A percentile compares a stretch with the other conserved stretches of the same genome.
These are phyloP conservation scores for Moxostoma hubbsi DNA, from an alignment of 2,797 vertebrate species.

Conservation along the genomic window DNA sequence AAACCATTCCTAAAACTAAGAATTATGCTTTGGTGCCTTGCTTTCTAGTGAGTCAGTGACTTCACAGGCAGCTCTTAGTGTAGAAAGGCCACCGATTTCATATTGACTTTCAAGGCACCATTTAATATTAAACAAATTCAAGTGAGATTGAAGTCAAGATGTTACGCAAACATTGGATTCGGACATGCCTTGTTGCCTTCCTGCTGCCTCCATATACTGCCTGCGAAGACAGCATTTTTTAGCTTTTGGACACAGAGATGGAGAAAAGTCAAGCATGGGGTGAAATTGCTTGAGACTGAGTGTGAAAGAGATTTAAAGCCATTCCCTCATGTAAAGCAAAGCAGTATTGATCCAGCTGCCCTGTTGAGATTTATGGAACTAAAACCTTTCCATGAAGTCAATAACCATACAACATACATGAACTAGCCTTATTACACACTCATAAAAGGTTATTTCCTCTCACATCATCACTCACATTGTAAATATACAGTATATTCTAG, in stretches of 20 bases:
- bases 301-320: slow-evolving; percentile 28
- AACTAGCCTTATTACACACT: slow-evolving; percentile 27
- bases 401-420: slow-evolving; percentile 50
- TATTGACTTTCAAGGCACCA: too few relatives aligned
- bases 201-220: too few relatives aligned
- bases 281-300: slow-evolving; percentile 7
- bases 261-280: neutral
- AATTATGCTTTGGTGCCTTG: too few relatives aligned
- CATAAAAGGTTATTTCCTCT: slow-evolving; percentile 38
- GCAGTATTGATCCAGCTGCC: slow-evolving; percentile 42
- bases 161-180: too few relatives aligned
- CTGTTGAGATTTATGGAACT: slow-evolving; percentile 38
- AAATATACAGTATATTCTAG: neutral
- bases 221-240: too few relatives aligned
- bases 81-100: too few relatives aligned
- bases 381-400: slow-evolving; percentile 22
- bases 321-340: slow-evolving; percentile 39
- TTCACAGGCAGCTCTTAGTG: too few relatives aligned
- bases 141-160: too few relatives aligned
- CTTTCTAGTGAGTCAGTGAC: too few relatives aligned
- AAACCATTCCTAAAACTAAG: neutral
- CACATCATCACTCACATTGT: slow-evolving; percentile 31
- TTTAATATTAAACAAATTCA: too few relatives aligned
- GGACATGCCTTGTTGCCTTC: too few relatives aligned
- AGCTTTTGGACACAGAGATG: neutral